Evolutionary conservation across 2,113 vertebrate species (phyloP), one percentile per base, ranked within the genome.

Genomic region (Halichoerus grypus): DNA sequence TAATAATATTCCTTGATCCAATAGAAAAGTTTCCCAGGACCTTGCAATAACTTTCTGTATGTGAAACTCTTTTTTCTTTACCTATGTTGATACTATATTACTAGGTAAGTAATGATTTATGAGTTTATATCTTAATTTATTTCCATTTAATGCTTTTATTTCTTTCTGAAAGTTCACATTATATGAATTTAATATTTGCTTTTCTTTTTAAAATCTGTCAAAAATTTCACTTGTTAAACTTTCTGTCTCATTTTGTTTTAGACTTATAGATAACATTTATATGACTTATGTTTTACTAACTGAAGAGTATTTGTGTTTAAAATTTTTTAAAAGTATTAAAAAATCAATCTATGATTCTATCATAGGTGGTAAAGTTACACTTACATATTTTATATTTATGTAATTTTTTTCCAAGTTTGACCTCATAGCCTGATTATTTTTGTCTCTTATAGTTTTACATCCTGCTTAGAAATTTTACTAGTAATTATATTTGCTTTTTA

Each of bases 161-260:
- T 89, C 19, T 80, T 80, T 88, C 22, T 92, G 24, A 55, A 55
- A 55, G 79, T 92, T 92, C 12, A 80, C 4, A 39, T 55, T 53
- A 18, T 13, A 39, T 79, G 7, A 76, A 69, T n/a, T 72, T 84
- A 72, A 39, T 83, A 72, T 80, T 72, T 36, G 9, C 4, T 65
- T 95, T 93, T 61, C 21, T 55, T 67, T 53, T 18, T 18, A 67
- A 72, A 39, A 77, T 49, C 1, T 77, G 39, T 84, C 14, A 16
- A 65, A 79, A 94, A 63, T 57, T 80, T 85, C n/a, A 46, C 24
- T 74, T 80, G 16, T 65, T 83, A 67, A 36, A 31, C 39, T 42
- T 88, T 67, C 33, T 18, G 16, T 82, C 21, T 95, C 9, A 83
- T 72, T 94, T 79, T 88, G 22, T 76, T 69, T 97, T 31, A 71